Evolutionary conservation across 2,113 vertebrate genomes (phyloP).

Genomic region (Pseudois nayaur): DNA sequence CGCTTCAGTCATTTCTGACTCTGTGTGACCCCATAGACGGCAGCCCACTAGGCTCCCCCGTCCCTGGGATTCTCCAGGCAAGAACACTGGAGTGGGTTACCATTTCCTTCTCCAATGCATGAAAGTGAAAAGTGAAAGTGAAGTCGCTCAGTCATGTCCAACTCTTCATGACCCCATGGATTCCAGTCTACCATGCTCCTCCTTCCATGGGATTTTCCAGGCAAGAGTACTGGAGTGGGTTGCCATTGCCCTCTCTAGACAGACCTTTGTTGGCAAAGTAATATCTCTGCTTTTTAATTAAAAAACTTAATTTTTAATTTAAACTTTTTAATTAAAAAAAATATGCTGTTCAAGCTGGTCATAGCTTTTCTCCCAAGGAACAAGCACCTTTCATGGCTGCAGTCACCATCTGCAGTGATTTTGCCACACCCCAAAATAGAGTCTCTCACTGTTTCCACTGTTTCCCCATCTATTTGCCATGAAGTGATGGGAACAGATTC

Average conservation of each 20-base stretch:
- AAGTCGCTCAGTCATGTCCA: too few species aligned
- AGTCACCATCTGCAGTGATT: neutral
- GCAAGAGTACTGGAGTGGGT: too few species aligned
- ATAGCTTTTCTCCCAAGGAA: neutral
- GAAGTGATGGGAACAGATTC: neutral
- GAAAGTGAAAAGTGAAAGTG: too few species aligned
- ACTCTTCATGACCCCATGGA: rapidly evolving
- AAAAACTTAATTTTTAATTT: neutral
- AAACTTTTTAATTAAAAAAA: neutral
- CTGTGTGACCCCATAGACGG: too few species aligned
- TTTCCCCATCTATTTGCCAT: neutral
- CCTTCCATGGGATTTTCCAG: too few species aligned
- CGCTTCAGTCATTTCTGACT: too few species aligned
- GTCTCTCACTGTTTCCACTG: neutral
- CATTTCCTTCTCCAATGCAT: too few species aligned
- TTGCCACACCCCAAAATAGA: neutral
- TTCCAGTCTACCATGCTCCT: too few species aligned
- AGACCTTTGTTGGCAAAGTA: neutral
- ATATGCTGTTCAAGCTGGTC: neutral
- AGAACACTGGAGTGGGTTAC: too few species aligned
- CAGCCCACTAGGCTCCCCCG: too few species aligned
- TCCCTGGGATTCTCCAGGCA: too few species aligned
- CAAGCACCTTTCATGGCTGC: neutral
- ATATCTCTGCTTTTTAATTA: neutral
- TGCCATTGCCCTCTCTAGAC: neutral